Base-by-base conservation (phyloP, 1,140 invertebrate species). In the Procambarus virginalis region DNA sequence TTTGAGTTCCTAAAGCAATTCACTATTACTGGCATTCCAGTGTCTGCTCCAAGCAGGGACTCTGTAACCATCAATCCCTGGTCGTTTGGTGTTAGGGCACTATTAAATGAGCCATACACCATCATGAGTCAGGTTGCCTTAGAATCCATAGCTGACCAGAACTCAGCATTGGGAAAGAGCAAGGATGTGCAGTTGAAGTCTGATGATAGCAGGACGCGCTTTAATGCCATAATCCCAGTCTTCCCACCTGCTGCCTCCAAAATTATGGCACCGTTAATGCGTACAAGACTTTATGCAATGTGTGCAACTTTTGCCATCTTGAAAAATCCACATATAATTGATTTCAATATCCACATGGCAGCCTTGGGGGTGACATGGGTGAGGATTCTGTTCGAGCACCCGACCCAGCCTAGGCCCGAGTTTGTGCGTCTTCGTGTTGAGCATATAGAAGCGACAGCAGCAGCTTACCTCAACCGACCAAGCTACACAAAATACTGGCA, bases 221-320 rank as follows among this genome's bases (percentile, higher is more conserved):
- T 70, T 81, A 91, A 91, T 84, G 91, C 91, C 0, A 70, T 91
- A 34, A 86, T 91, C 45, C 91, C 91, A 22, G 84, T 91, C 10
- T 84, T 91, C 51, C n/a, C 86, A 4, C 76, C 86, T 12, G 76
- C 68, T 51, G 60, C 77, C 75, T 64, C 76, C 22, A 83, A 84
- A 48, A 14, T 70, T 17, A 80, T 91, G 60, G 58, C 22, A 51
- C 86, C 76, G 58, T 49, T 91, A 9, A 83, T 91, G 10, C n/a
- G 73, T 22, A 91, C 86, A 49, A 75, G 87, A 20, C 83, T 89
- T 2, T 91, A 85, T 75, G 45, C 86, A 45, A 86, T 91, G 77
- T 84, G 78, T 49, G 51, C 83, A 2, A 91, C 91, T n/a, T 91
- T 91, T 79, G 87, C 86, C 77, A 85, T 91, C 45, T 55, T 89